phyloP scores from a whole-genome alignment of 2,888 invertebrate species.

The Melipona beecheii region DNA sequence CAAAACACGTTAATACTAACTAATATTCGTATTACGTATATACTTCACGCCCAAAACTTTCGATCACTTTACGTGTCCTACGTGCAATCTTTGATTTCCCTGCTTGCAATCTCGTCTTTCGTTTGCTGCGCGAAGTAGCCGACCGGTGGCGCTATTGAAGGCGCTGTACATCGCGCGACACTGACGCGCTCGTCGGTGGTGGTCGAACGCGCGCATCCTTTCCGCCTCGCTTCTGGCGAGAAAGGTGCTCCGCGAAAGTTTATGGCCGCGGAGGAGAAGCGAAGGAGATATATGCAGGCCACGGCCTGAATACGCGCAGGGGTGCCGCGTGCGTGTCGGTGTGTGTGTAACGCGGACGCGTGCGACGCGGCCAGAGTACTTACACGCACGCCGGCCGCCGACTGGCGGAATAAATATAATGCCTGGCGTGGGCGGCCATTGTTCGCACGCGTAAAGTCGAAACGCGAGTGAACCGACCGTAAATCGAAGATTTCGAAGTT shows the following conservation, averaged over 20 bases:
- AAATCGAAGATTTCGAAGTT: slow-evolving; percentile 76
- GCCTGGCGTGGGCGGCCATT: slow-evolving; percentile 77
- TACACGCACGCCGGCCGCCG: slow-evolving; percentile 34
- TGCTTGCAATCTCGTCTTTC: neutral
- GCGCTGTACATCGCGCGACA: slow-evolving; percentile 11
- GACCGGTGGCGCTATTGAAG: neutral
- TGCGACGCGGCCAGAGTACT: slow-evolving; percentile 27
- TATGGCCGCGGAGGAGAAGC: slow-evolving; percentile 70
- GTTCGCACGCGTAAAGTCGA: slow-evolving; percentile 73
- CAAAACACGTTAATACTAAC: too few relatives aligned
- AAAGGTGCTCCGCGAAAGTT: slow-evolving; percentile 72
- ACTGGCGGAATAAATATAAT: slow-evolving; percentile 75
- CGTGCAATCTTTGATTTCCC: neutral
- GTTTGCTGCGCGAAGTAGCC: neutral
- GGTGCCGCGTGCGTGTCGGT: slow-evolving; percentile 15
- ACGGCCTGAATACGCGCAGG: slow-evolving; percentile 56
- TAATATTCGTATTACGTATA: too few relatives aligned
- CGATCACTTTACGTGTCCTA: neutral
- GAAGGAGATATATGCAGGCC: slow-evolving; percentile 72
- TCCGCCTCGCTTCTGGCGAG: slow-evolving; percentile 55
- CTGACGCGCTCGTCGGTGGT: slow-evolving; percentile 28
- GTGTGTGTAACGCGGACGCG: neutral
- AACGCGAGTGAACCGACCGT: slow-evolving; percentile 74
- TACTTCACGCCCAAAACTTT: too few relatives aligned
- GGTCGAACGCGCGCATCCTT: slow-evolving; percentile 42